phyloP scores from a whole-genome alignment of 1,140 invertebrate genomes.

The Dreissena polymorpha region DNA sequence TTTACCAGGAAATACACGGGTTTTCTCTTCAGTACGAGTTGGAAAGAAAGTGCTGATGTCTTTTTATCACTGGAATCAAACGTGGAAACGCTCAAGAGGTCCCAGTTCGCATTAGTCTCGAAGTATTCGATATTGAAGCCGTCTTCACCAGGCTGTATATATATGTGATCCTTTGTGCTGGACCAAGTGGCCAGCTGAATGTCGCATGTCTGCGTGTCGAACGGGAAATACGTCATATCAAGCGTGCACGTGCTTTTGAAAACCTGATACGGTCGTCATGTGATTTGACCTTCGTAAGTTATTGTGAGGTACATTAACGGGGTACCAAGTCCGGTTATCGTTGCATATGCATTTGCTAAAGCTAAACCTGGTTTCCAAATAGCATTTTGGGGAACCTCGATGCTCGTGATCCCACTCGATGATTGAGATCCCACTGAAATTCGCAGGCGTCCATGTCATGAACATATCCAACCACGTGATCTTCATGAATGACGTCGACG shows the following conservation, averaged over 20 bases:
- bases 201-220: conserved; percentile 85
- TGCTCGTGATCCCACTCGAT: conserved; percentile 72
- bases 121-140: conserved; percentile 21
- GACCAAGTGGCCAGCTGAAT: conserved; percentile 76
- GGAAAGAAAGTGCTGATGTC: conserved; percentile 29
- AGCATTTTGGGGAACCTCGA: conserved; percentile 36
- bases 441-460: conserved; percentile 82
- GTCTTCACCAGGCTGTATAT: conserved; percentile 1
- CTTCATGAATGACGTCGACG: conserved; percentile 35
- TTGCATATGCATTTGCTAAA: conserved; percentile 49
- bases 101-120: conserved; percentile 43
- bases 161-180: conserved; percentile 29
- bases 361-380: conserved; percentile 59
- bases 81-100: conserved; percentile 21
- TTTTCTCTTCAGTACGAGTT: conserved; percentile 24
- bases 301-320: conserved; percentile 36
- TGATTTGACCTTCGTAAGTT: conserved; percentile 21
- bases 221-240: conserved; percentile 88
- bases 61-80: conserved; percentile 13
- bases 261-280: conserved; percentile 49
- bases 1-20: conserved; percentile 39
- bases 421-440: conserved; percentile 79
- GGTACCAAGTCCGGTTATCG: conserved; percentile 37
- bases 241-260: conserved; percentile 76
- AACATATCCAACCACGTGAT: conserved; percentile 52